phyloP scores from a whole-genome alignment of 2,113 vertebrate genomes.

The Eulacestoma nigropectus region DNA sequence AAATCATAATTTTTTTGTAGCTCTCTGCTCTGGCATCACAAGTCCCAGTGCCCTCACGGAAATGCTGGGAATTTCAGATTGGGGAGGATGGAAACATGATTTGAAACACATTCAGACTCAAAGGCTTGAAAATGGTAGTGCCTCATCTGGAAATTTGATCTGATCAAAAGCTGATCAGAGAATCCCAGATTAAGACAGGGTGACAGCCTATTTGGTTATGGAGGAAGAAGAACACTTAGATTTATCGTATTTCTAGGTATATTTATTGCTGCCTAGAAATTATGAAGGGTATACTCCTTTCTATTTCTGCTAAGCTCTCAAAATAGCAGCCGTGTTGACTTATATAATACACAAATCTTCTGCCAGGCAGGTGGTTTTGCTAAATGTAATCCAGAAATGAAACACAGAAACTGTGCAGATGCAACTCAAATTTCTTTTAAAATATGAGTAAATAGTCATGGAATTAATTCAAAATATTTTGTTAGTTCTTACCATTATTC shows the following conservation, averaged over 20 bases:
- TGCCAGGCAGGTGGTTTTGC: not conserved
- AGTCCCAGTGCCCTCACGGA: not conserved
- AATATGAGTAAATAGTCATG: not conserved
- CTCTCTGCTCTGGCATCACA: not conserved
- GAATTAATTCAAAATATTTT: not conserved
- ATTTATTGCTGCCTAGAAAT: not conserved
- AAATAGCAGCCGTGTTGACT: slow-evolving; percentile 30
- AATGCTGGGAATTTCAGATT: not conserved
- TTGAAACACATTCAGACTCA: not conserved
- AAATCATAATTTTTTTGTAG: not conserved
- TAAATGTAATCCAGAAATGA: slow-evolving; percentile 3
- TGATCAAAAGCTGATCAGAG: not conserved
- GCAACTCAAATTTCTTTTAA: not conserved
- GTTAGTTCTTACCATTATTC: not conserved
- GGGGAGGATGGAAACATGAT: not conserved
- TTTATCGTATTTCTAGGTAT: not conserved
- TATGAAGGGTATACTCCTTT: not conserved
- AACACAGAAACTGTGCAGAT: not conserved
- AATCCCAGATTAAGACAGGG: not conserved
- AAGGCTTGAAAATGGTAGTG: not conserved
- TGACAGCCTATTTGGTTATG: not conserved
- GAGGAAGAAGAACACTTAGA: not conserved
- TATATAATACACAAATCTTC: not conserved
- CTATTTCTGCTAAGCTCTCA: not conserved
- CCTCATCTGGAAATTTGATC: not conserved